A percentile compares a stretch with the other conserved stretches of the same genome.
Evolutionary conservation across 2,113 vertebrate genomes (phyloP).

Genomic region (Eulacestoma nigropectus): DNA sequence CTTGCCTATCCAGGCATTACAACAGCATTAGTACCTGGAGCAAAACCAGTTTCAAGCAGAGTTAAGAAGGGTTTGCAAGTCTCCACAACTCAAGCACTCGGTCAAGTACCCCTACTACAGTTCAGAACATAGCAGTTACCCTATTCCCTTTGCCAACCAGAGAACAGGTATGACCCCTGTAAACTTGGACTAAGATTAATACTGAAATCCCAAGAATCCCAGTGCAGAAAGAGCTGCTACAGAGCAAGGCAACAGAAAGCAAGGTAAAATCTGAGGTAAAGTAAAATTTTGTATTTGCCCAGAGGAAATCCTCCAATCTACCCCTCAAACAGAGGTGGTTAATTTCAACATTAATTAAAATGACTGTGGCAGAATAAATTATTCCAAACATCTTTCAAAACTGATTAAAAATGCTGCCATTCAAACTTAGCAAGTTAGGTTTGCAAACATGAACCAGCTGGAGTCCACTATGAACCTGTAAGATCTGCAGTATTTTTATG

Average conservation of each 20-base stretch:
- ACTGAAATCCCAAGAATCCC: neutral
- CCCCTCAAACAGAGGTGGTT: neutral
- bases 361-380: neutral
- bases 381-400: neutral
- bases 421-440: neutral
- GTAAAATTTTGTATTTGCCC: neutral
- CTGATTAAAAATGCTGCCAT: neutral
- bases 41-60: neutral
- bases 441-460: neutral
- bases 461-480: neutral
- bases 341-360: neutral
- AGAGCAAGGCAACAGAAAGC: neutral
- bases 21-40: neutral
- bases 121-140: neutral
- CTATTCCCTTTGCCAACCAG: neutral
- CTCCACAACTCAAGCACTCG: neutral
- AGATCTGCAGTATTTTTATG: neutral
- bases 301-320: neutral
- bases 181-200: neutral
- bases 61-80: neutral
- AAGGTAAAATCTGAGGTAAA: neutral
- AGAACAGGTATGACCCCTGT: neutral
- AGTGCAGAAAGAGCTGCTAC: neutral
- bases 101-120: accelerated
- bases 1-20: neutral